A percentile compares a stretch with the other conserved stretches of the same genome.
Evolutionary conservation across 37 sponge, comb jelly and placozoan genomes (phyloP).

Genomic region (Spongia lamella): DNA sequence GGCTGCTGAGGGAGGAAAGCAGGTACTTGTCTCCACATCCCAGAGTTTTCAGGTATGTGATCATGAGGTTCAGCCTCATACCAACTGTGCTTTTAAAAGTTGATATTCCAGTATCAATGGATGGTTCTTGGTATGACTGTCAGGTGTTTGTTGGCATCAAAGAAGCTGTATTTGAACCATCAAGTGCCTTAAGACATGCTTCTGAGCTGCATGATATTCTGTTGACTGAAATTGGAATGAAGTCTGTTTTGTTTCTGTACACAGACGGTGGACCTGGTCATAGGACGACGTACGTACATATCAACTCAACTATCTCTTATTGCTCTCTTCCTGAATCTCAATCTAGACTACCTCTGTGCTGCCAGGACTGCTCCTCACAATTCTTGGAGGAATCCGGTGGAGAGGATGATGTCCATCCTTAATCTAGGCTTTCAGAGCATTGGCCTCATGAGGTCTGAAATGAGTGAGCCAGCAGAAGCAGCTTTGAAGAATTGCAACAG

Average conservation of each 20-base stretch:
- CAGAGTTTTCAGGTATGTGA: conserved; percentile 18
- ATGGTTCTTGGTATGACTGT: conserved; percentile 7
- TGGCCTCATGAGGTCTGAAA: too few relatives aligned
- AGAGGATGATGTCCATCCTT: conserved; percentile 26
- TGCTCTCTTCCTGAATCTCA: conserved; percentile 1
- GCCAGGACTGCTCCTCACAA: conserved; percentile 34
- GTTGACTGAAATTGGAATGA: background rate
- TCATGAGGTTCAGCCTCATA: conserved; percentile 28
- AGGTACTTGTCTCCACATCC: conserved; percentile 4
- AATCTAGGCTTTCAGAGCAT: conserved; percentile 28
- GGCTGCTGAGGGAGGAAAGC: conserved; percentile 20
- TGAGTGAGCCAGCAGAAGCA: too few relatives aligned
- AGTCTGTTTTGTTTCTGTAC: conserved; percentile 19
- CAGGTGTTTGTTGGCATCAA: conserved; percentile 6
- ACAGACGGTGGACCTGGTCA: conserved; percentile 45
- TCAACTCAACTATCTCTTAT: conserved; percentile 4
- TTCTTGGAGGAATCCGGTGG: conserved; percentile 36
- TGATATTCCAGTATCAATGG: conserved; percentile 11
- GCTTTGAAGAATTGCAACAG: too few relatives aligned
- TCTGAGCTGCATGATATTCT: conserved; percentile 11
- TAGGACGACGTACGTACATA: conserved; percentile 2
- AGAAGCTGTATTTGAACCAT: conserved; percentile 18
- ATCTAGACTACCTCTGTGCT: conserved; percentile 18
- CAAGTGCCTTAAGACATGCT: conserved; percentile 10
- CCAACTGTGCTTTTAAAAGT: conserved; percentile 8